Percentiles rank a stretch among this genome's conserved stretches.
phyloP scores from a whole-genome alignment of 2,888 invertebrate genomes.

The Pollenia amentaria region DNA sequence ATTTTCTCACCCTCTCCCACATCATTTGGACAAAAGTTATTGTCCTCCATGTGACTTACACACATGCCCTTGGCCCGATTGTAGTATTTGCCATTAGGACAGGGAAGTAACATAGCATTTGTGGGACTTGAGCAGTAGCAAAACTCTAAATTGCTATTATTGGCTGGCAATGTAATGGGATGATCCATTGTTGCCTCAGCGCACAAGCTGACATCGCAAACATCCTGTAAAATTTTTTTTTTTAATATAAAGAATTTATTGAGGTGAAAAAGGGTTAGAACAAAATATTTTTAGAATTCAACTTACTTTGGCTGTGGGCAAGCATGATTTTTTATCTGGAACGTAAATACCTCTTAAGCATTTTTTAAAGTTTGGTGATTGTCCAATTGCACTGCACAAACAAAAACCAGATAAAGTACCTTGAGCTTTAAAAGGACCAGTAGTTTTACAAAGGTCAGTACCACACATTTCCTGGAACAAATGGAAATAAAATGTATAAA shows the following conservation, averaged over 20 bases:
- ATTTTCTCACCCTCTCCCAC: slow-evolving; percentile 21
- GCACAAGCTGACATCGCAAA: slow-evolving; percentile 71
- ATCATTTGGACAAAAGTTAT: slow-evolving; percentile 51
- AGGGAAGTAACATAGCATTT: slow-evolving; percentile 66
- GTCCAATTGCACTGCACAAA: background rate
- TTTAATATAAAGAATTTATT: background rate
- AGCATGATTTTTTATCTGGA: background rate
- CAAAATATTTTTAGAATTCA: background rate
- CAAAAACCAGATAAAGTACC: slow-evolving; percentile 21
- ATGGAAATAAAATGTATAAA: background rate
- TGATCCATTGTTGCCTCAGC: slow-evolving; percentile 44
- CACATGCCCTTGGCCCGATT: slow-evolving; percentile 69
- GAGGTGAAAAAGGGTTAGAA: background rate
- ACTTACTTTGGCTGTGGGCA: slow-evolving; percentile 51
- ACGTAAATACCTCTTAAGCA: slow-evolving; percentile 27
- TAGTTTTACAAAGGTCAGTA: slow-evolving; percentile 7
- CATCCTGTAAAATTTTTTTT: slow-evolving; percentile 28
- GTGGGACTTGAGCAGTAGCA: slow-evolving; percentile 77
- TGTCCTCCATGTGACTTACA: background rate
- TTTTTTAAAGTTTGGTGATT: slow-evolving; percentile 10
- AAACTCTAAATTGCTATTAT: slow-evolving; percentile 71
- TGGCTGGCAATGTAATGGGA: slow-evolving; percentile 69
- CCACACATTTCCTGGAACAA: slow-evolving; percentile 67
- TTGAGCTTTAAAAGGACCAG: slow-evolving; percentile 15
- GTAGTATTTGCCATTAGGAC: slow-evolving; percentile 72